Evolutionary conservation across 2,888 invertebrate genomes (phyloP).

Genomic region (Leptopilina syphax): DNA sequence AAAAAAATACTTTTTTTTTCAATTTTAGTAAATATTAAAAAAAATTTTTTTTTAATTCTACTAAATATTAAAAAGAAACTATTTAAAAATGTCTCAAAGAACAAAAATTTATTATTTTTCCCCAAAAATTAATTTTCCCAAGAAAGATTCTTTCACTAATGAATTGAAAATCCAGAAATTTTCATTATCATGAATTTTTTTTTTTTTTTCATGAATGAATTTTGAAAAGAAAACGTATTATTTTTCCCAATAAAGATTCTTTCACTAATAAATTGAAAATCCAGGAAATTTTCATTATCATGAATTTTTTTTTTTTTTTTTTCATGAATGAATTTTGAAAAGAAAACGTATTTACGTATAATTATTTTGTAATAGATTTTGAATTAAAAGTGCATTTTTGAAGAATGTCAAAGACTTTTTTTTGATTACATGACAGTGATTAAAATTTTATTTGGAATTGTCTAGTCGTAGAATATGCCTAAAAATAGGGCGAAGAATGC

Average conservation of each 20-base stretch:
- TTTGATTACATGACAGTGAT: constrained; percentile 20
- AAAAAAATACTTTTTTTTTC: not conserved
- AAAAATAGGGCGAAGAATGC: constrained; percentile 51
- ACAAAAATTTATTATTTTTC: too few species aligned
- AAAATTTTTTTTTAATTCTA: too few species aligned
- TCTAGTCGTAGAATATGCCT: constrained; percentile 61
- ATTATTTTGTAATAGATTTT: not conserved
- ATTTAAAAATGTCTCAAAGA: not conserved
- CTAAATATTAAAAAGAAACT: too few species aligned
- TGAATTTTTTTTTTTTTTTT: too few species aligned
- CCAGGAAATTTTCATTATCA: too few species aligned
- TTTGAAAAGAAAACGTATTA: not conserved
- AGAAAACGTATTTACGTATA: not conserved
- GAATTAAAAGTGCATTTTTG: constrained; percentile 4
- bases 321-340: not conserved
- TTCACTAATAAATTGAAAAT: too few species aligned
- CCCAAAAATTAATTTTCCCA: too few species aligned
- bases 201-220: not conserved
- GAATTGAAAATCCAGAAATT: too few species aligned
- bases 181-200: too few species aligned
- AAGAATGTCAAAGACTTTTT: constrained; percentile 13
- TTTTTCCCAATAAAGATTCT: too few species aligned
- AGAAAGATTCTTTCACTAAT: too few species aligned
- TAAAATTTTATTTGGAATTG: constrained; percentile 49
- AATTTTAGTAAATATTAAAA: not conserved